These are phyloP conservation scores for Alcis repandata DNA, from an alignment of 2,888 invertebrate genomes.

Conservation along the genomic window DNA sequence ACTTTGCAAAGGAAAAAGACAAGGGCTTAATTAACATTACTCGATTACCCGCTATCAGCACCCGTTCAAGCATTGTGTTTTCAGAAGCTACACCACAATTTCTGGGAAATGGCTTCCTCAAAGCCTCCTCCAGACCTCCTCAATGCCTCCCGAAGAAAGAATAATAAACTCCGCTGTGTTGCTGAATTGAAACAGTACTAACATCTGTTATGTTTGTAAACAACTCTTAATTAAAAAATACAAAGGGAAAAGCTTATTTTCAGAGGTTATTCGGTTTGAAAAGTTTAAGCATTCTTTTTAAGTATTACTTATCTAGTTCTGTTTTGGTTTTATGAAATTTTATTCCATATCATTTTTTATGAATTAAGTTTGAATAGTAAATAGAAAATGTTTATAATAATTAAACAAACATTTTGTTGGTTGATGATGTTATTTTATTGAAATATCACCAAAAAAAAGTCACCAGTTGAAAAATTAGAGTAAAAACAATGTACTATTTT, in stretches of 20 bases:
- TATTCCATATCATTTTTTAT: not conserved
- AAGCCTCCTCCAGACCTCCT: constrained; percentile 3
- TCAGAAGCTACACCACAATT: constrained; percentile 24
- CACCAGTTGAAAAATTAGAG: too few relatives aligned
- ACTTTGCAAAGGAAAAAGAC: constrained; percentile 20
- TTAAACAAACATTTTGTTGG: too few relatives aligned
- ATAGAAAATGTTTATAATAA: too few relatives aligned
- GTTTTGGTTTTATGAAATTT: not conserved
- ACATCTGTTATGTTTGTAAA: constrained; percentile 55
- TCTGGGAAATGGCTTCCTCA: constrained; percentile 13
- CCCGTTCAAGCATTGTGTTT: constrained; percentile 28
- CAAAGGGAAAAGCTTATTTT: constrained; percentile 39
- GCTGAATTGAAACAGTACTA: constrained; percentile 46
- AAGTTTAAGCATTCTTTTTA: constrained; percentile 3
- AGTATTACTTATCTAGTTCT: not conserved
- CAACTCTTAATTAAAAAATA: constrained; percentile 59
- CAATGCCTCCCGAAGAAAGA: constrained; percentile 22
- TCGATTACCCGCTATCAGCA: constrained; percentile 30
- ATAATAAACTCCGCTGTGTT: constrained; percentile 42
- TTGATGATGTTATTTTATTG: too few relatives aligned
- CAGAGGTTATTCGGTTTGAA: constrained; percentile 21
- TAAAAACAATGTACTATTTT: too few relatives aligned
- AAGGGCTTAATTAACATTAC: constrained; percentile 36
- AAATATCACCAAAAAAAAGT: too few relatives aligned
- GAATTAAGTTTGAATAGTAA: too few relatives aligned